phyloP scores from a whole-genome alignment of 2,113 vertebrate species.

The Dascyllus trimaculatus region DNA sequence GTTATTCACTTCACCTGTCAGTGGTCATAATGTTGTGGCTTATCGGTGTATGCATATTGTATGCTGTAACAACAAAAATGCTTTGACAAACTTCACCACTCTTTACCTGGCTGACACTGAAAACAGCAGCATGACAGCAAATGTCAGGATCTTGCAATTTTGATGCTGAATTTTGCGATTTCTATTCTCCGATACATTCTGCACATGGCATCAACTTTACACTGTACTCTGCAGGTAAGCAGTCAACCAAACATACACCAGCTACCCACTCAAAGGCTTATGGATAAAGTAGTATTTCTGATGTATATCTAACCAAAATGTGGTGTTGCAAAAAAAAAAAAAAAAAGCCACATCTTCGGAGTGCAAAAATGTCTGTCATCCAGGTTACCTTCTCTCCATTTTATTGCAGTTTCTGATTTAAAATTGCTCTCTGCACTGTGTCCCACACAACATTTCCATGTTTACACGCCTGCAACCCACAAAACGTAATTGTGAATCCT shows the following conservation, averaged over 20 bases:
- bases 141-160: too few relatives aligned
- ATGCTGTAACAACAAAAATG: too few relatives aligned
- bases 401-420: background rate
- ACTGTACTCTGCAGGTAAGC: background rate
- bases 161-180: too few relatives aligned
- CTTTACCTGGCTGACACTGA: too few relatives aligned
- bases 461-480: background rate
- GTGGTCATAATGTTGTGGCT: too few relatives aligned
- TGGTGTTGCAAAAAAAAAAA: background rate
- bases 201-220: too few relatives aligned
- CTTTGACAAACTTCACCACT: too few relatives aligned
- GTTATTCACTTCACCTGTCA: too few relatives aligned
- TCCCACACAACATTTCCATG: background rate
- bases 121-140: too few relatives aligned
- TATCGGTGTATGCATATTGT: too few relatives aligned
- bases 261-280: background rate
- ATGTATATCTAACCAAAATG: background rate
- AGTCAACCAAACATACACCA: background rate
- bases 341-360: background rate
- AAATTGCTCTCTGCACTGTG: background rate
- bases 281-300: background rate
- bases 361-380: background rate
- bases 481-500: conserved; percentile 5
- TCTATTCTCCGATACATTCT: too few relatives aligned
- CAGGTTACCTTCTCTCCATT: background rate